Evolutionary conservation across 2,113 vertebrate species (phyloP), one percentile per base, ranked within the genome.

Genomic region (Petrocephalus zakoni): DNA sequence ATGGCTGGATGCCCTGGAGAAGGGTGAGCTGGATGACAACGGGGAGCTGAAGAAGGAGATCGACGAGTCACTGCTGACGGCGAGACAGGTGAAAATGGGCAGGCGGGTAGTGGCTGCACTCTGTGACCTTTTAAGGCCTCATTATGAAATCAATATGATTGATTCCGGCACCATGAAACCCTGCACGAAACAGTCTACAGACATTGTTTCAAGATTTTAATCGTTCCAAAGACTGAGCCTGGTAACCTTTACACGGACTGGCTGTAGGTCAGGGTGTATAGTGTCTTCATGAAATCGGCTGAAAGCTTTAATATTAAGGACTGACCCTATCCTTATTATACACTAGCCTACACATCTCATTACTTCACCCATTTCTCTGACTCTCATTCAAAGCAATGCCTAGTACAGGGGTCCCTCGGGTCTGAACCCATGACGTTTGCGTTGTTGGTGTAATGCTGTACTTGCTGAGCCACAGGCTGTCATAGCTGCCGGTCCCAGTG

Each of bases 31-130:
- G 0, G 98, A 99, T 0, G 97, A 99, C 92, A 99, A 99, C 0
- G 97, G 98, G 7, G 98, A 99, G 91, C 94, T 99, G 84, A 99
- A 99, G 93, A 98, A 98, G 89, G 97, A 99, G 90, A 94, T 97
- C 0, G 97, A 99, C 0, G 98, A 99, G 93, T 96, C 97, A 0
- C 92, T 99, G 89, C 96, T 99, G 49, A 99, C 98, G 0, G 97
- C 98, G 21, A 93, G 98, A 89, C 98, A 99, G 96, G 98, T 98
- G 86, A 91, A 72, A 11, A 21, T 0, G 3, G 81, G 9, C n/a
- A 1, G 61, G 25, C 9, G 5, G 61, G 25, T 25, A 5, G 9
- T n/a, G 4, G 61, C 2, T 4, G 1, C n/a, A 29, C 61, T 10
- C 0, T 1, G 10, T 68, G 61, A 68, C 61, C 25, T 68, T 68